phyloP scores from a whole-genome alignment of 2,888 invertebrate genomes.

The Globia sparganii region DNA sequence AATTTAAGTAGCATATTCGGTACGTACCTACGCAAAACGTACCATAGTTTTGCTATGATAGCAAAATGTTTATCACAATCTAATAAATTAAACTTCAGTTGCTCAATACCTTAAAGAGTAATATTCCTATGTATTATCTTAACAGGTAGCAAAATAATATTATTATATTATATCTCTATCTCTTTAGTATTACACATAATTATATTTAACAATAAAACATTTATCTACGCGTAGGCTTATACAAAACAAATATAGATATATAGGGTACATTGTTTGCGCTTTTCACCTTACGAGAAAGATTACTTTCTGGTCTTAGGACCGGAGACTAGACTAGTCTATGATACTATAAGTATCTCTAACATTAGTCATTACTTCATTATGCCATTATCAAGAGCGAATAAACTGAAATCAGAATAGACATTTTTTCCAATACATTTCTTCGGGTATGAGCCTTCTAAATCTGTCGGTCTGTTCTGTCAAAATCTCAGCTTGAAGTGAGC shows the following conservation, averaged over 20 bases:
- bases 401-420: background rate
- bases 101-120: slow-evolving; percentile 25
- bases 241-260: slow-evolving; percentile 41
- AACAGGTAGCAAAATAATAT: slow-evolving; percentile 25
- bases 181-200: slow-evolving; percentile 10
- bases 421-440: background rate
- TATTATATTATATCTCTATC: slow-evolving; percentile 5
- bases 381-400: background rate
- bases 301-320: slow-evolving; percentile 36
- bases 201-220: slow-evolving; percentile 40
- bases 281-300: slow-evolving; percentile 48
- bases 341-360: slow-evolving; percentile 1
- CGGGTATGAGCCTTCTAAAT: background rate
- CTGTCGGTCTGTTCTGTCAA: background rate
- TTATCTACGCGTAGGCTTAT: slow-evolving; percentile 23
- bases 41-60: slow-evolving; percentile 31
- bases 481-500: background rate
- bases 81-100: slow-evolving; percentile 35
- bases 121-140: slow-evolving; percentile 25
- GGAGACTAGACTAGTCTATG: background rate
- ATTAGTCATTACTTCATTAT: slow-evolving; percentile 18
- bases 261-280: slow-evolving; percentile 47
- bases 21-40: background rate
- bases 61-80: slow-evolving; percentile 24
- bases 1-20: background rate